Conservation (phyloP, 2,113 vertebrate genomes). For the Sinocyclocheilus anophthalmus region DNA sequence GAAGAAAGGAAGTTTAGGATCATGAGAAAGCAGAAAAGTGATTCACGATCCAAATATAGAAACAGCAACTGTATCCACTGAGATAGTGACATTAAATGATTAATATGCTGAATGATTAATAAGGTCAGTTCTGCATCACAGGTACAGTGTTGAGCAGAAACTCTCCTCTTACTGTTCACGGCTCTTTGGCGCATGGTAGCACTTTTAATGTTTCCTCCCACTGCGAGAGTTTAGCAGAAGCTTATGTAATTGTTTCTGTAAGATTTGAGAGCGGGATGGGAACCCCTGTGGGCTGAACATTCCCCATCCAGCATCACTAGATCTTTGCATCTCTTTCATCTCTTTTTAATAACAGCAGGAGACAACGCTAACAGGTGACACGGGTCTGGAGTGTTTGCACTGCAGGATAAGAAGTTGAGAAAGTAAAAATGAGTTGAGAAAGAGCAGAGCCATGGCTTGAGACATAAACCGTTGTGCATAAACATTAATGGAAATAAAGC, state of each 20-base stretch:
- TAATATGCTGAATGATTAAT: slow-evolving; percentile 63
- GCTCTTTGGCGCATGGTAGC: not conserved
- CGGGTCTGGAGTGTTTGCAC: not conserved
- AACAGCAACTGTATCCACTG: slow-evolving; percentile 52
- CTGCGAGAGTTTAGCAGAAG: slow-evolving; percentile 9
- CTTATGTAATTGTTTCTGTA: slow-evolving; percentile 40
- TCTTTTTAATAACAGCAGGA: not conserved
- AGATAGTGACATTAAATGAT: slow-evolving; percentile 63
- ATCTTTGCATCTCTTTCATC: slow-evolving; percentile 3
- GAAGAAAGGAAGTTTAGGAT: not conserved
- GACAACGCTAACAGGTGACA: not conserved
- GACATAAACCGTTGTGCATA: not conserved
- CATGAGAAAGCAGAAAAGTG: not conserved
- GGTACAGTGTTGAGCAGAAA: slow-evolving; percentile 53
- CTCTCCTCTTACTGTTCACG: slow-evolving; percentile 26
- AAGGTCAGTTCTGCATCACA: slow-evolving; percentile 55
- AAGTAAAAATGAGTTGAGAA: not conserved
- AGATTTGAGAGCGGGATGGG: slow-evolving; percentile 6
- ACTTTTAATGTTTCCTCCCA: slow-evolving; percentile 46
- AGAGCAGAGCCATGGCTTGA: not conserved
- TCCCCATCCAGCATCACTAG: not conserved
- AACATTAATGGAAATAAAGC: slow-evolving; percentile 6
- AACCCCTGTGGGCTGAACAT: not conserved
- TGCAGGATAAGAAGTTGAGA: not conserved
- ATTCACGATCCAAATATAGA: slow-evolving; percentile 62